Evolutionary conservation across 2,888 invertebrate genomes (phyloP), one percentile per base, ranked within the genome.

Genomic region (Spilosoma lubricipeda): DNA sequence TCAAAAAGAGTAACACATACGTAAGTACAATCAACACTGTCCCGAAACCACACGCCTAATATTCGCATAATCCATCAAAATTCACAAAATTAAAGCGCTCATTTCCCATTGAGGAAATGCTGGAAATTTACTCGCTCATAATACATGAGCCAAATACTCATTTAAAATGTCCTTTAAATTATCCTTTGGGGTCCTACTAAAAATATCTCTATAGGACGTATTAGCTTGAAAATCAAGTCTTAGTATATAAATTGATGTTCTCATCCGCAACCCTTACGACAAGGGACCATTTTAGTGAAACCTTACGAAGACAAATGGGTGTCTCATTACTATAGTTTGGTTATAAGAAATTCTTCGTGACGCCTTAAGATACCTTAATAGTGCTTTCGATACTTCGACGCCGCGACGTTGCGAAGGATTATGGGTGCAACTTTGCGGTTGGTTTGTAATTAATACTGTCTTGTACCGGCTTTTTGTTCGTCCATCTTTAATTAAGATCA

Each of bases 271-370:
- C 67, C 59, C 68, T 68, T 59, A 70, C 71, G 69, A 64, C 42
- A 67, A 74, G 74, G 74, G 48, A 64, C 30, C 87, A 88, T 92
- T 93, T 92, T 75, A 85, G 89, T 85, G 91, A 91, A 92, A 83
- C 92, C 92, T 88, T 91, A 93, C 88, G 90, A 91, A 91, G 90
- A 92, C 90, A 88, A 92, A 93, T 92, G 90, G 84, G 89, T 87
- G 86, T 92, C 91, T 92, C 90, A 92, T 93, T 93, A 93, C 90
- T 75, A 83, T 77, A 80, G 80, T 76, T 80, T 81, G 81, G 85
- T 86, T 85, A 87, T 88, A 90, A 88, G 86, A 89, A 88, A 88
- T 88, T 90, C 89, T 87, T 81, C 79, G 82, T 86, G 88, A 87
- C 88, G 87, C 82, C 83, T 85, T 79, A 77, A 79, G 91, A 91